Base-by-base conservation (phyloP, 2,797 vertebrate species). In the Peromyscus eremicus region DNA sequence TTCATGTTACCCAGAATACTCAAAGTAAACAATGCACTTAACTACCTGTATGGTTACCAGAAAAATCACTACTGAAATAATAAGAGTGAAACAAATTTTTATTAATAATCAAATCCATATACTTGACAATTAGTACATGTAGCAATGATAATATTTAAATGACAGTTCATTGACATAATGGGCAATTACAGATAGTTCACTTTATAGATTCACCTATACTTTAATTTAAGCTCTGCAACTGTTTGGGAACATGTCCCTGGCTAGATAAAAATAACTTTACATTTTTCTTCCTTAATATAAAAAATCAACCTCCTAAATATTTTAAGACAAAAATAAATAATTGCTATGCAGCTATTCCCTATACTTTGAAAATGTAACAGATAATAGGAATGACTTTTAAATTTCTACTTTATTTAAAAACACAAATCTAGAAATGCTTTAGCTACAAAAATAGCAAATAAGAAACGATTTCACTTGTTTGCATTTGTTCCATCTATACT, bases 391-490 rank as follows among this genome's bases (percentile, higher is more conserved):
- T 1, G 83, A 34, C 76, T n/a, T 73, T 91, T 77, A 92, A 80
- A 88, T 94, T 19, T 49, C 93, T 6, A 90, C 10, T 88, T 95
- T 87, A 70, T 66, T 23, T 23, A 46, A 55, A 94, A 96, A 82
- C 4, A 49, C 49, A 96, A 81, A 57, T 10, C 55, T 64, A 91
- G 2, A 91, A 89, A 60, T 86, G 68, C 1, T 77, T 40, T 10
- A 90, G 13, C 21, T 75, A 55, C 7, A 77, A 75, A 93, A 64
- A 71, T 5, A 8, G 7, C 82, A 70, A 94, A 73, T 68, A 57
- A 92, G 13, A 71, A 70, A 13, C 25, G 29, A 17, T 73, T 11
- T 25, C 64, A 92, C 7, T 66, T 94, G 19, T 21, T 92, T 84
- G 17, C 11, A n/a, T 94, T 87, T 85, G n/a, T 76, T 57, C 1